Evolutionary conservation across 2,113 vertebrate species (phyloP).

Genomic region (Melanerpes aurifrons): DNA sequence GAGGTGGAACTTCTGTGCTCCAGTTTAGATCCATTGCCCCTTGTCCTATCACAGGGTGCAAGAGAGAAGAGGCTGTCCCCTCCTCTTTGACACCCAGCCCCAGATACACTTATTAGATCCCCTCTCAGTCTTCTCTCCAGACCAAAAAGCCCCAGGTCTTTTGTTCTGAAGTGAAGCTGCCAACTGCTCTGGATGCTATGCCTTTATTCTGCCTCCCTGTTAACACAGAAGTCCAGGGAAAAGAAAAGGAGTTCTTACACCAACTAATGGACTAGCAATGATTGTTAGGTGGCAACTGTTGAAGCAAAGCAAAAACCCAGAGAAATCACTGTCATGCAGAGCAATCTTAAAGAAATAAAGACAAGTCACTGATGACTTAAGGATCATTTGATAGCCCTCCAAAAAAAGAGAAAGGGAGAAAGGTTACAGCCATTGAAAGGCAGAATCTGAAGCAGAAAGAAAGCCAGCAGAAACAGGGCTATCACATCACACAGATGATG

Average conservation of each 20-base stretch:
- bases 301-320: neutral
- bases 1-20: too few relatives aligned
- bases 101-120: too few relatives aligned
- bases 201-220: neutral
- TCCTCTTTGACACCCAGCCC: too few relatives aligned
- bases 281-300: constrained; percentile 1
- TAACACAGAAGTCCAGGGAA: neutral
- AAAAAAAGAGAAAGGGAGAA: neutral
- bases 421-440: neutral
- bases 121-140: too few relatives aligned
- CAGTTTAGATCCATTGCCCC: too few relatives aligned
- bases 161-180: neutral
- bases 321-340: neutral
- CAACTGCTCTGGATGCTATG: neutral
- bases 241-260: neutral
- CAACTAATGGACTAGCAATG: neutral
- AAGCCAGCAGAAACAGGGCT: neutral
- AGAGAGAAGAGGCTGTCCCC: too few relatives aligned
- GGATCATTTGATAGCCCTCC: neutral
- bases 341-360: neutral
- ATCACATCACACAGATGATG: neutral
- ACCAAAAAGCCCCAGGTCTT: too few relatives aligned
- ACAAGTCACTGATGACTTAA: neutral
- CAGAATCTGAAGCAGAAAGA: constrained; percentile 1
- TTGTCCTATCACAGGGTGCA: too few relatives aligned